Percentiles rank a stretch among this genome's conserved stretches.
phyloP scores from a whole-genome alignment of 1,140 invertebrate species.

The Drosophila teissieri region DNA sequence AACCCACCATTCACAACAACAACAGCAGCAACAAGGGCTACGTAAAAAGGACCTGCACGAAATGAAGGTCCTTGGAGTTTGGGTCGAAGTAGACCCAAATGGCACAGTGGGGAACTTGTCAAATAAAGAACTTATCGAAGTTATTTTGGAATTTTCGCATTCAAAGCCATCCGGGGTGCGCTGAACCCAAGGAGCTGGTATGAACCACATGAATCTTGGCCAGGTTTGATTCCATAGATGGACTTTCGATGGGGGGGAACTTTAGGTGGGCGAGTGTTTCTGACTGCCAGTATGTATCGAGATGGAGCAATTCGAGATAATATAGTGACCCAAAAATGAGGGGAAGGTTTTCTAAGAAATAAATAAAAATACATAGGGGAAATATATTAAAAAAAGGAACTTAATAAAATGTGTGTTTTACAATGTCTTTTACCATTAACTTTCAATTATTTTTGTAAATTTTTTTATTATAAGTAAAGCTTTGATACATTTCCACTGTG shows the following conservation, averaged over 20 bases:
- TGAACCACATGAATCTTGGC: slow-evolving; percentile 38
- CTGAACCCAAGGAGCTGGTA: not conserved
- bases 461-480: not conserved
- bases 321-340: slow-evolving; percentile 1
- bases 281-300: not conserved
- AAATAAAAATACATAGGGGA: no score
- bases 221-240: slow-evolving; percentile 27
- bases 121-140: slow-evolving; percentile 51
- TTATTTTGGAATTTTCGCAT: slow-evolving; percentile 33
- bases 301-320: not conserved
- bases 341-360: not conserved
- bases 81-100: slow-evolving; percentile 11
- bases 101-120: slow-evolving; percentile 50
- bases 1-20: slow-evolving; percentile 18
- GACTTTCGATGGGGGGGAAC: not conserved
- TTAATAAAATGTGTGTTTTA: not conserved
- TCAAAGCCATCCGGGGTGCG: slow-evolving; percentile 27
- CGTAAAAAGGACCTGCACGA: slow-evolving; percentile 12
- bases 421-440: not conserved
- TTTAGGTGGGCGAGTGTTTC: slow-evolving; percentile 12
- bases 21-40: not conserved
- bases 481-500: slow-evolving; percentile 26
- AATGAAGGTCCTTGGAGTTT: slow-evolving; percentile 12
- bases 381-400: not conserved
- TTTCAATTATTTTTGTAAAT: not conserved